Evolutionary conservation across 2,113 vertebrate genomes (phyloP).

Genomic region (Sula dactylatra): DNA sequence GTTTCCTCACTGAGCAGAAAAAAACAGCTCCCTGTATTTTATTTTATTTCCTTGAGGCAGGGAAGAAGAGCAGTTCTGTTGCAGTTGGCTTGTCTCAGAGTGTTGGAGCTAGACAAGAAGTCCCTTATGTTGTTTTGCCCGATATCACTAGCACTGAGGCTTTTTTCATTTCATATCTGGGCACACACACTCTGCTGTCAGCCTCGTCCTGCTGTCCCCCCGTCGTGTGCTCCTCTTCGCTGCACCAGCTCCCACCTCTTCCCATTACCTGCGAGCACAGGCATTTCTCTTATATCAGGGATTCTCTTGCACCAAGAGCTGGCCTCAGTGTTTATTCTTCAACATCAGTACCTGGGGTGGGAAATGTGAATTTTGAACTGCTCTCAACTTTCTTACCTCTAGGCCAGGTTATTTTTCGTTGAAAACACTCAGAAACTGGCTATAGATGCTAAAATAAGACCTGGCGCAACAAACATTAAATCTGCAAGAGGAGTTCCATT

Average conservation of each 20-base stretch:
- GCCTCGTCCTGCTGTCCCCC: fast-evolving
- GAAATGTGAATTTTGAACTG: neutral
- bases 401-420: neutral
- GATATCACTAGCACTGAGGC: neutral
- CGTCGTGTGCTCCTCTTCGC: neutral
- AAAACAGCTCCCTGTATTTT: neutral
- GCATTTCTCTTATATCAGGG: fast-evolving
- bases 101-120: neutral
- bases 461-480: neutral
- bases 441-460: neutral
- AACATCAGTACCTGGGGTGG: neutral
- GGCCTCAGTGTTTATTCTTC: neutral
- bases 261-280: neutral
- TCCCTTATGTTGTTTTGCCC: neutral
- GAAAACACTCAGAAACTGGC: neutral
- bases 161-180: neutral
- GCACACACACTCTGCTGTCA: fast-evolving
- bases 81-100: neutral
- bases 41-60: neutral
- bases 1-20: neutral
- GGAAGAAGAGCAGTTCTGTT: neutral
- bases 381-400: neutral
- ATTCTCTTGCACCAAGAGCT: neutral
- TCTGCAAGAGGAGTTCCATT: neutral
- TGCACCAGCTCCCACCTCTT: neutral